Percentiles rank a stretch among this genome's conserved stretches.
Evolutionary conservation across 2,797 vertebrate genomes (phyloP).

Genomic region (Microctenopoma lineatum): DNA sequence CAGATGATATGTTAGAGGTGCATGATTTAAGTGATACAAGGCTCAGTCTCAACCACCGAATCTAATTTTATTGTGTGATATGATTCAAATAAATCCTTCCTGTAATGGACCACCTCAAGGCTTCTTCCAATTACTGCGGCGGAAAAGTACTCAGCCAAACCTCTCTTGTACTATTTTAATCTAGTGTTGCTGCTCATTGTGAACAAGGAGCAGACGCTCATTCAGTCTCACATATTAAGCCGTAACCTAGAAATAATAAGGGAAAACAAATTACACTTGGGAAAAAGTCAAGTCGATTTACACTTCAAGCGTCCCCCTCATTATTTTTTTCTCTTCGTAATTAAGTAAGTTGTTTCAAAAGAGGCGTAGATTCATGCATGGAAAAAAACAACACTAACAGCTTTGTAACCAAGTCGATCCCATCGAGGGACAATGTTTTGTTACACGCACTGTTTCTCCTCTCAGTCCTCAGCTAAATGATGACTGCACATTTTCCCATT

Average conservation of each 20-base stretch:
- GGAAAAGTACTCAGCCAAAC: constrained; percentile 33
- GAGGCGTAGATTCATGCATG: neutral
- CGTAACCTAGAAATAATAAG: constrained; percentile 45
- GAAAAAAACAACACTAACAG: constrained; percentile 16
- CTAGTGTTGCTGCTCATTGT: constrained; percentile 21
- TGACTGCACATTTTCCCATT: constrained; percentile 7
- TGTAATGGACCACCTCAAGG: constrained; percentile 22
- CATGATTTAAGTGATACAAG: neutral
- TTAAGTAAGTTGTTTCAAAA: neutral
- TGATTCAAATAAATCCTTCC: neutral
- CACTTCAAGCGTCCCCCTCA: constrained; percentile 29
- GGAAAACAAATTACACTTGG: constrained; percentile 13
- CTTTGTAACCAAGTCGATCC: neutral
- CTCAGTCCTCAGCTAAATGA: constrained; percentile 5
- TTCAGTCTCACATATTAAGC: constrained; percentile 28
- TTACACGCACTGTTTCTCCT: neutral
- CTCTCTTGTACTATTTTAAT: constrained; percentile 44
- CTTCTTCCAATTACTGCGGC: constrained; percentile 19
- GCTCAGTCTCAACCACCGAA: neutral
- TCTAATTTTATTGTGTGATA: constrained; percentile 1
- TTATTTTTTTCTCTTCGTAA: constrained; percentile 30
- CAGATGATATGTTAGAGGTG: neutral
- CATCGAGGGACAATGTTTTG: neutral
- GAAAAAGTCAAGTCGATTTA: constrained; percentile 48
- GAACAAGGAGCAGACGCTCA: constrained; percentile 15